These are phyloP conservation scores for Ashinkailepas kermadecensis DNA, from an alignment of 2,888 invertebrate species.

Conservation along the genomic window DNA sequence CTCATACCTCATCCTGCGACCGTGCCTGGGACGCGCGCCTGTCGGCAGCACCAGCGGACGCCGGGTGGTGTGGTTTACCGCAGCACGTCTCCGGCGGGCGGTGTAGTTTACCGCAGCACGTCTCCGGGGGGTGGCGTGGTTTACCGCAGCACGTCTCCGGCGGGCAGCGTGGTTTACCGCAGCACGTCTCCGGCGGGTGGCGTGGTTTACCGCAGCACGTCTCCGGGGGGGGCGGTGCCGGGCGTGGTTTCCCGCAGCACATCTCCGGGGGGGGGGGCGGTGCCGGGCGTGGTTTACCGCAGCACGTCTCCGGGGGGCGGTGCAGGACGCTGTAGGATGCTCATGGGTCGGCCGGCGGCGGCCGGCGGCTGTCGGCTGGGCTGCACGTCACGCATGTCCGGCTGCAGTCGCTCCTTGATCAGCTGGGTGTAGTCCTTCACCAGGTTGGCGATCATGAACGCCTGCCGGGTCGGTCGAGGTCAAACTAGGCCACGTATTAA, in stretches of 20 bases:
- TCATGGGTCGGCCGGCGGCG: not conserved
- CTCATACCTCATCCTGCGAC: too few species aligned
- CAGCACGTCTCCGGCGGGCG: not conserved
- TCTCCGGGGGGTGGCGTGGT: not conserved
- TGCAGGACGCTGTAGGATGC: slow-evolving; percentile 17
- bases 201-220: not conserved
- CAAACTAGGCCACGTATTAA: too few species aligned
- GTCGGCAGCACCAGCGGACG: not conserved
- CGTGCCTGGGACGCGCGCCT: not conserved
- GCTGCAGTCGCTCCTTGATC: slow-evolving; percentile 37
- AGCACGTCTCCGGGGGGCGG: not conserved
- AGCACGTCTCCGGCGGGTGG: not conserved
- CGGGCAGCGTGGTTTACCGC: not conserved
- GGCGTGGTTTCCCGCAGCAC: slow-evolving; percentile 15
- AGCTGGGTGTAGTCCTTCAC: slow-evolving; percentile 81
- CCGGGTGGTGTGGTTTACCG: not conserved
- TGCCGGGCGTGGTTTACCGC: slow-evolving; percentile 21
- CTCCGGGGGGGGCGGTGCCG: slow-evolving; percentile 1
- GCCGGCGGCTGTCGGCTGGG: slow-evolving; percentile 29
- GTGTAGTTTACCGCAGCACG: not conserved
- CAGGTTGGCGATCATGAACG: slow-evolving; percentile 84
- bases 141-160: too few species aligned
- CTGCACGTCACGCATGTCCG: slow-evolving; percentile 21
- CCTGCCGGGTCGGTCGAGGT: slow-evolving; percentile 49
- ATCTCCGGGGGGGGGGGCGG: slow-evolving; percentile 25